phyloP scores from a whole-genome alignment of 2,888 invertebrate species.

The Bugulina stolonifera region DNA sequence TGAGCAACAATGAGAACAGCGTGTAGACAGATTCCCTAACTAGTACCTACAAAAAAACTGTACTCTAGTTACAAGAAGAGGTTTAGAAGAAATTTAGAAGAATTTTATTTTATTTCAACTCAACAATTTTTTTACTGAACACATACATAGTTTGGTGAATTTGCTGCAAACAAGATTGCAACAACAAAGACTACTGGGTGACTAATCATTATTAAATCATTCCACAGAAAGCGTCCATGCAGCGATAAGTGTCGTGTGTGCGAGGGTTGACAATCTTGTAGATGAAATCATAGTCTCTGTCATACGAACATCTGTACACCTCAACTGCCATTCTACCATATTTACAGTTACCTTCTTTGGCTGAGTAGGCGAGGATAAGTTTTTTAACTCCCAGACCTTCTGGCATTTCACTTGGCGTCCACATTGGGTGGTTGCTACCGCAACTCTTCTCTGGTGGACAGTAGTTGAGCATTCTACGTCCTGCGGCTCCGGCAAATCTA shows the following conservation, averaged over 20 bases:
- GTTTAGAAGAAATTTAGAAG: too few relatives aligned
- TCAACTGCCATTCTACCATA: neutral
- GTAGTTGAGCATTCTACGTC: neutral
- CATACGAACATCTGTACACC: neutral
- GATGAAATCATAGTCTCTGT: neutral
- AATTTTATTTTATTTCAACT: too few relatives aligned
- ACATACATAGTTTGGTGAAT: too few relatives aligned
- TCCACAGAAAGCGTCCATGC: neutral
- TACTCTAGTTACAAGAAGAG: too few relatives aligned
- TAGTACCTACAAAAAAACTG: too few relatives aligned
- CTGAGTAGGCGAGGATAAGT: neutral
- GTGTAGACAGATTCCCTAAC: too few relatives aligned
- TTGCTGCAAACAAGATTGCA: too few relatives aligned
- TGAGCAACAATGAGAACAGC: too few relatives aligned
- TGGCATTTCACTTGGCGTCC: neutral
- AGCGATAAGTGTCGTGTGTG: neutral
- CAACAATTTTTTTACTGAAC: too few relatives aligned
- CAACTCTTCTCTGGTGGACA: neutral
- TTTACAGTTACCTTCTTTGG: neutral
- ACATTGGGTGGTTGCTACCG: neutral
- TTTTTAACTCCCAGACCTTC: neutral
- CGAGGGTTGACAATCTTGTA: neutral
- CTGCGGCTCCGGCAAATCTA: neutral
- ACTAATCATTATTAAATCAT: too few relatives aligned
- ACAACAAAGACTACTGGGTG: too few relatives aligned